Evolutionary conservation across 2,113 vertebrate species (phyloP).

Genomic region (Tympanuchus pallidicinctus): DNA sequence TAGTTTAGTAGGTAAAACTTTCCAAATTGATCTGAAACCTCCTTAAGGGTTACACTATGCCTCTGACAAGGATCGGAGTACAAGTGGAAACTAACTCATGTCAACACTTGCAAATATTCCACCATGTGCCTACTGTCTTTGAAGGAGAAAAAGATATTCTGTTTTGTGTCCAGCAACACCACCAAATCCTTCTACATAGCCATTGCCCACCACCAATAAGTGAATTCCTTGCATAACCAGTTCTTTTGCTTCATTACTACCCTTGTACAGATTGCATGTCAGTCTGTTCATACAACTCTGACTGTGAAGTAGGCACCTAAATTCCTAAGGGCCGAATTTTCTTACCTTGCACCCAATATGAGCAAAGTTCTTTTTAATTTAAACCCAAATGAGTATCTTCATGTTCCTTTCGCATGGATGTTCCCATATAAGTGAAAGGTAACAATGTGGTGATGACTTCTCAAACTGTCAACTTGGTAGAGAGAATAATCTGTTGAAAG

Average conservation of each 20-base stretch:
- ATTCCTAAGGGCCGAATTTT: background rate
- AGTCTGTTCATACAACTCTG: background rate
- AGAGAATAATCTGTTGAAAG: background rate
- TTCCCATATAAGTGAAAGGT: background rate
- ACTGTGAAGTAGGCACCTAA: background rate
- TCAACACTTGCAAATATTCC: background rate
- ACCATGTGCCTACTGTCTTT: fast-evolving
- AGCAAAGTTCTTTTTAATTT: background rate
- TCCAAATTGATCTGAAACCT: background rate
- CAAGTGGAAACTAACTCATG: background rate
- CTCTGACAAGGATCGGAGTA: background rate
- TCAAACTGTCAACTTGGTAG: background rate
- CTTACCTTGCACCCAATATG: background rate
- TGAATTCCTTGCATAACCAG: background rate
- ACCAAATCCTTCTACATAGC: background rate
- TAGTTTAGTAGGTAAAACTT: background rate
- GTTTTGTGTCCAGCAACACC: background rate
- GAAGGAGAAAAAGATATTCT: background rate
- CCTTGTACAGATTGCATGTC: background rate
- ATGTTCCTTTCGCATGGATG: background rate
- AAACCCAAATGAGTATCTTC: background rate
- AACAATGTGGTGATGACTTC: background rate
- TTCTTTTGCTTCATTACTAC: background rate
- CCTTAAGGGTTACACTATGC: background rate
- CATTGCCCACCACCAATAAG: background rate